Evolutionary conservation across 2,888 invertebrate species (phyloP).

Genomic region (Drosophila macrospina): DNA sequence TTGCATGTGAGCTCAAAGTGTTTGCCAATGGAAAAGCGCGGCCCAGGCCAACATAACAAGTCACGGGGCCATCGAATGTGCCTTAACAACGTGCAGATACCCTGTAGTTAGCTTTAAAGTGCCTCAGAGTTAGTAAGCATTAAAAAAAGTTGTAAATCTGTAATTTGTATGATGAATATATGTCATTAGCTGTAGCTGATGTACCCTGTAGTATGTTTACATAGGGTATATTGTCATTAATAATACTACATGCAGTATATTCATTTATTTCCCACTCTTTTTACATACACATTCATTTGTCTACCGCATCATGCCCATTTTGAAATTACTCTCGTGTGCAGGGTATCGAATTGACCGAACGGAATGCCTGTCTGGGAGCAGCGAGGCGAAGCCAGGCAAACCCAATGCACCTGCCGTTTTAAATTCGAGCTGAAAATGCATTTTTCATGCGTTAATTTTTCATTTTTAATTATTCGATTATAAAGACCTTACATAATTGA

Average conservation of each 20-base stretch:
- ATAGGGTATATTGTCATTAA: background rate
- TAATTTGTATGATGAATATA: background rate
- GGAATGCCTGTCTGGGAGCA: conserved; percentile 25
- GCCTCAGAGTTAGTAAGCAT: too few species aligned
- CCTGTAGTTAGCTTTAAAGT: background rate
- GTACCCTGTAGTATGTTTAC: background rate
- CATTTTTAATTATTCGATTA: conserved; percentile 80
- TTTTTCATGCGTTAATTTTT: conserved; percentile 80
- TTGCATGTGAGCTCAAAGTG: conserved; percentile 71
- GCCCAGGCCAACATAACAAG: conserved; percentile 38
- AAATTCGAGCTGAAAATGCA: conserved; percentile 76
- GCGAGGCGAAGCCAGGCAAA: conserved; percentile 10
- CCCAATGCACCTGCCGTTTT: conserved; percentile 50
- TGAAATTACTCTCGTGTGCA: background rate
- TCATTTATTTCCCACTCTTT: too few species aligned
- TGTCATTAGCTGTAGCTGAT: too few species aligned
- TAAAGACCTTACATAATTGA: conserved; percentile 80
- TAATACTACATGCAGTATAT: background rate
- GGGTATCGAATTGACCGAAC: conserved; percentile 26
- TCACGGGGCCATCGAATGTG: background rate
- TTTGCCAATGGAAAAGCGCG: conserved; percentile 51
- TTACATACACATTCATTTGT: too few species aligned
- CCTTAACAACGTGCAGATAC: background rate
- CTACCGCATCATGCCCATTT: background rate
- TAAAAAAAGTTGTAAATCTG: too few species aligned